Evolutionary conservation across 1,140 invertebrate genomes (phyloP).

Genomic region (Piezodorus guildinii): DNA sequence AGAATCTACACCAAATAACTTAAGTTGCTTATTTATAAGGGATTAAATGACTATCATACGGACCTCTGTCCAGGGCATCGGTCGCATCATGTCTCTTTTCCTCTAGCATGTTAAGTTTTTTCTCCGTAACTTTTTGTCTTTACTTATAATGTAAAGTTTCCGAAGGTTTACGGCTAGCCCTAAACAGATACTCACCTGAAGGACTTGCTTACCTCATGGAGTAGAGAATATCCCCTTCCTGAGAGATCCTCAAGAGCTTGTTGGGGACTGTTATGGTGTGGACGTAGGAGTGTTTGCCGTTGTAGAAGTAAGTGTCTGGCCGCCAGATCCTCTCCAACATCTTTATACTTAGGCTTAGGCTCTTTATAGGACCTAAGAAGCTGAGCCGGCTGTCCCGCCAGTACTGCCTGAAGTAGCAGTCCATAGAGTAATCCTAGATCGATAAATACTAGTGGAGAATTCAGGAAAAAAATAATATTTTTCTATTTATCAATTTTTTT

Average conservation of each 20-base stretch:
- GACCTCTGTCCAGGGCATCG: too few species aligned
- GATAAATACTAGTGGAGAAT: neutral
- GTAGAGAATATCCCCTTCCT: conserved; percentile 84
- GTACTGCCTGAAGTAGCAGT: conserved; percentile 89
- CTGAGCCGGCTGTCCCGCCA: conserved; percentile 74
- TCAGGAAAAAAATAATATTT: too few species aligned
- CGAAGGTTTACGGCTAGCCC: neutral
- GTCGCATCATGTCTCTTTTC: too few species aligned
- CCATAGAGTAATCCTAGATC: conserved; percentile 84
- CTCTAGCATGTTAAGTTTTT: too few species aligned
- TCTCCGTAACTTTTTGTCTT: too few species aligned
- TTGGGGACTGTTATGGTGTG: conserved; percentile 94
- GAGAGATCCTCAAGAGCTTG: conserved; percentile 76
- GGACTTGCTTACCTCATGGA: conserved; percentile 71
- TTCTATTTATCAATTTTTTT: too few species aligned
- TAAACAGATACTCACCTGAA: neutral
- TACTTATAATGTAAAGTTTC: too few species aligned
- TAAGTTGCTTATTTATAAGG: too few species aligned
- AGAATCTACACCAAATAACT: too few species aligned
- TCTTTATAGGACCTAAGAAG: conserved; percentile 68
- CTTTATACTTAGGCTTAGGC: conserved; percentile 73
- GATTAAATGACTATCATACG: too few species aligned
- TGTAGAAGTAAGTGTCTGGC: conserved; percentile 90
- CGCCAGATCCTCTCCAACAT: conserved; percentile 90
- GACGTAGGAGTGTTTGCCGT: conserved; percentile 83